A percentile compares a stretch with the other conserved stretches of the same genome.
Evolutionary conservation across 2,888 invertebrate genomes (phyloP).

Genomic region (Caenorhabditis virilis): DNA sequence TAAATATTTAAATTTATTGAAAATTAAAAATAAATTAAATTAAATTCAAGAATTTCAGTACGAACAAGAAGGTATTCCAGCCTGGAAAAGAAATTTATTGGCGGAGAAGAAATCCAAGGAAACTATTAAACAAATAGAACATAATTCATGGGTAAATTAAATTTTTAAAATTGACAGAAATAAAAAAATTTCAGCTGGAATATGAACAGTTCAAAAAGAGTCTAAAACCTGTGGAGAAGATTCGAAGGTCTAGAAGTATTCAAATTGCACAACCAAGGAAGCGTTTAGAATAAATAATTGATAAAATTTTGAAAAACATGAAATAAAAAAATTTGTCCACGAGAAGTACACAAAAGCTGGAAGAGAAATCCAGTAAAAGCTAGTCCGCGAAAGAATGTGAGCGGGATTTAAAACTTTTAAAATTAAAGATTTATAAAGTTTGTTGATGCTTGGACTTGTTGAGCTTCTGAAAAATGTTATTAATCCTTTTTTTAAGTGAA

Average conservation of each 20-base stretch:
- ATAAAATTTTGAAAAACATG: too few relatives aligned
- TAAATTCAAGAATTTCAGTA: conserved; percentile 2
- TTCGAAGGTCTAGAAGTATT: neutral
- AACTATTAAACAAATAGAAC: conserved; percentile 20
- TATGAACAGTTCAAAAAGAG: neutral
- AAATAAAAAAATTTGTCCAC: too few relatives aligned
- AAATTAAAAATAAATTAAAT: neutral
- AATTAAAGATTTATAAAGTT: too few relatives aligned
- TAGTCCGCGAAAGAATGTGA: too few relatives aligned
- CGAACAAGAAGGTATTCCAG: conserved; percentile 28
- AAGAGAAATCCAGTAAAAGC: too few relatives aligned
- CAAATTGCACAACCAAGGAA: too few relatives aligned
- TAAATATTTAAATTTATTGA: neutral
- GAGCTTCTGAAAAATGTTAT: too few relatives aligned
- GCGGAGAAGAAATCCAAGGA: conserved; percentile 38
- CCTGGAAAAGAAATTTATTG: conserved; percentile 36
- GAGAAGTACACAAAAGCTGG: too few relatives aligned
- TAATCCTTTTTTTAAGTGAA: too few relatives aligned
- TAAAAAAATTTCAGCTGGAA: neutral
- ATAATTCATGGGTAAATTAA: conserved; percentile 28
- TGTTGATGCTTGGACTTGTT: too few relatives aligned
- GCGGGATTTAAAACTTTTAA: too few relatives aligned
- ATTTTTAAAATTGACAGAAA: neutral
- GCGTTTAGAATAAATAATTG: too few relatives aligned
- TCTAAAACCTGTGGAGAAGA: neutral